A percentile compares a stretch with the other conserved stretches of the same genome.
These are phyloP conservation scores for Teleopsis dalmanni DNA, from an alignment of 1,140 invertebrate genomes.

Conservation along the genomic window DNA sequence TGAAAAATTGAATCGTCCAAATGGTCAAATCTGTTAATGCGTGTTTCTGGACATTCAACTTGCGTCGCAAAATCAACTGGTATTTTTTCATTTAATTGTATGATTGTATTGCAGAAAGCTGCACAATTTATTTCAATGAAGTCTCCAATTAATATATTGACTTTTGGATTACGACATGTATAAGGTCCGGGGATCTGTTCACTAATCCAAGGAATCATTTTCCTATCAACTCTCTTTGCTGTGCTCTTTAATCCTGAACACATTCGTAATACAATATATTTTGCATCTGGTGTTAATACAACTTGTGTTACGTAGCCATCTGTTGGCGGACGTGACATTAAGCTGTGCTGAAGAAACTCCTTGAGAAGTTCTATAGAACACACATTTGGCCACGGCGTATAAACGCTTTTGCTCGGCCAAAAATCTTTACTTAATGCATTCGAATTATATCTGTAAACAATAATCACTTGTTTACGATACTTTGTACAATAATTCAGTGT, in stretches of 20 bases:
- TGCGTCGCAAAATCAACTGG: no score
- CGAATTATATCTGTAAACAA: slow-evolving; percentile 28
- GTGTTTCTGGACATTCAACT: no score
- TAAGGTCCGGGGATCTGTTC: slow-evolving; percentile 48
- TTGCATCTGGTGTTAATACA: slow-evolving; percentile 61
- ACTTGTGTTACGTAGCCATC: slow-evolving; percentile 70
- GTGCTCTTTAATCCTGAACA: slow-evolving; percentile 34
- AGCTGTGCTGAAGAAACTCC: slow-evolving; percentile 51
- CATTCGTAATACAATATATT: slow-evolving; percentile 41
- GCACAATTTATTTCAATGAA: slow-evolving; percentile 52
- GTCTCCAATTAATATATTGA: slow-evolving; percentile 57
- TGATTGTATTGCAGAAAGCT: slow-evolving; percentile 50
- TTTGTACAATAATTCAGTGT: slow-evolving; percentile 15
- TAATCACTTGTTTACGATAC: slow-evolving; percentile 21
- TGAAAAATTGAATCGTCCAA: no score
- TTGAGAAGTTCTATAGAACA: slow-evolving; percentile 52
- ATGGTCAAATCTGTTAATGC: no score
- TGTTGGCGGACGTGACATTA: slow-evolving; percentile 48
- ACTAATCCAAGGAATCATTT: slow-evolving; percentile 48
- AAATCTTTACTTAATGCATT: slow-evolving; percentile 24
- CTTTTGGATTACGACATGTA: slow-evolving; percentile 25
- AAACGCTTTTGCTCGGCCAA: slow-evolving; percentile 61
- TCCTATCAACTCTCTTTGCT: slow-evolving; percentile 49
- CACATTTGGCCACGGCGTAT: slow-evolving; percentile 74
- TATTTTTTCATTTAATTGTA: slow-evolving; percentile 47